A percentile compares a stretch with the other conserved stretches of the same genome.
Conservation (phyloP, 1,140 invertebrate genomes). For the Conus ventricosus region DNA sequence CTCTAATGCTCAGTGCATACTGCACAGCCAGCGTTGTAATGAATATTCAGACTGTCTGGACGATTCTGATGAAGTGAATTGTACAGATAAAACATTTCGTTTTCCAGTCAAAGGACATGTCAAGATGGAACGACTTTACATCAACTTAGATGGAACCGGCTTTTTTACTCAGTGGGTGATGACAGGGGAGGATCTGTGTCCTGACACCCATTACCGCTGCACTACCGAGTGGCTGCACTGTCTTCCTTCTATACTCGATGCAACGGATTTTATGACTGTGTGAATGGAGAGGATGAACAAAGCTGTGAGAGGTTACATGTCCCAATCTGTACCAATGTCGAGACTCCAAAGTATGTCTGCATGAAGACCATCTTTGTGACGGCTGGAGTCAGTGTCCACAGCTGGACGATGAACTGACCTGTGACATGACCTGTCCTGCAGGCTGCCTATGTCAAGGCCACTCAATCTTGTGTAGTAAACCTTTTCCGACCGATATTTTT, state of each 20-base stretch:
- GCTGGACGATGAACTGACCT: neutral
- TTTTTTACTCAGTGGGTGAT: neutral
- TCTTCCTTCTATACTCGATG: neutral
- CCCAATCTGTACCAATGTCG: neutral
- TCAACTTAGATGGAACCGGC: neutral
- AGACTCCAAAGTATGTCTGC: neutral
- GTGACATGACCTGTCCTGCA: neutral
- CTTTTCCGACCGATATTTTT: neutral
- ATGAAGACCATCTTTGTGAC: neutral
- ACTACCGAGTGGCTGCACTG: neutral
- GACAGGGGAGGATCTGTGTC: neutral
- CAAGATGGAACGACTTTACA: neutral
- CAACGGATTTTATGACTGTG: neutral
- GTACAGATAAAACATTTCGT: neutral
- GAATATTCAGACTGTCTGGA: slow-evolving; percentile 1
- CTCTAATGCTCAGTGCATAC: neutral
- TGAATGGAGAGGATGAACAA: neutral
- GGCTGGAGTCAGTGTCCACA: neutral
- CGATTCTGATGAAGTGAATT: neutral
- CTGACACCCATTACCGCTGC: neutral
- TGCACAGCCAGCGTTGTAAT: neutral
- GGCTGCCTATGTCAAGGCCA: neutral
- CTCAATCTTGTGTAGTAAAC: neutral
- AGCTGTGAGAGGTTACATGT: neutral
- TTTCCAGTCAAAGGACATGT: neutral